phyloP scores from a whole-genome alignment of 2,797 vertebrate species.

The Premnoplex brunnescens region DNA sequence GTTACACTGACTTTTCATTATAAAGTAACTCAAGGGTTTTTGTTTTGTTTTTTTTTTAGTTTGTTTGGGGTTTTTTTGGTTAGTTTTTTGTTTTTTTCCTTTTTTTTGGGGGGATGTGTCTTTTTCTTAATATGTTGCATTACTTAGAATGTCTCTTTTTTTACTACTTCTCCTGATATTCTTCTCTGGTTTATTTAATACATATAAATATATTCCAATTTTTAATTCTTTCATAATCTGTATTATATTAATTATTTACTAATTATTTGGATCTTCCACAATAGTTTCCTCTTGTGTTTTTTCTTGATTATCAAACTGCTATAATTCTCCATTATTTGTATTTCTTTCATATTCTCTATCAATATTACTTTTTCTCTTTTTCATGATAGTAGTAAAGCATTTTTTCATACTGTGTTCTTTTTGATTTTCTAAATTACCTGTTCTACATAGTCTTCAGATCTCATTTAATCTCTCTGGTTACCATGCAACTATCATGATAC shows the following conservation, averaged over 20 bases:
- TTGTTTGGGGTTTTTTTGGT: accelerated
- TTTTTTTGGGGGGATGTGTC: neutral
- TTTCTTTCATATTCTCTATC: neutral
- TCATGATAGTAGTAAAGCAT: neutral
- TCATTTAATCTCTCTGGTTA: neutral
- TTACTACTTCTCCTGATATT: neutral
- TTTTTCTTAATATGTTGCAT: neutral
- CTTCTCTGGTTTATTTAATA: neutral
- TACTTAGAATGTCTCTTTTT: neutral
- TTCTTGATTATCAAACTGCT: neutral
- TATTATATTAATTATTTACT: neutral
- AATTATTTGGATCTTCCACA: neutral
- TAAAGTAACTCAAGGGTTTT: neutral
- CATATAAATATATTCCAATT: neutral
- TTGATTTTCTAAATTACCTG: neutral
- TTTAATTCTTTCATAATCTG: neutral
- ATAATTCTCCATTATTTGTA: neutral
- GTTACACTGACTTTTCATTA: neutral
- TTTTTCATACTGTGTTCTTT: neutral
- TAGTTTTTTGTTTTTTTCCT: neutral
- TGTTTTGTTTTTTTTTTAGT: neutral
- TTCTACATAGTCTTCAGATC: neutral
- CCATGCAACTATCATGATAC: neutral
- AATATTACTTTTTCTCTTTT: neutral
- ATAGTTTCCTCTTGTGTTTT: neutral